Conservation (phyloP, 23 tunicate species). For the Halocynthia roretzi region DNA sequence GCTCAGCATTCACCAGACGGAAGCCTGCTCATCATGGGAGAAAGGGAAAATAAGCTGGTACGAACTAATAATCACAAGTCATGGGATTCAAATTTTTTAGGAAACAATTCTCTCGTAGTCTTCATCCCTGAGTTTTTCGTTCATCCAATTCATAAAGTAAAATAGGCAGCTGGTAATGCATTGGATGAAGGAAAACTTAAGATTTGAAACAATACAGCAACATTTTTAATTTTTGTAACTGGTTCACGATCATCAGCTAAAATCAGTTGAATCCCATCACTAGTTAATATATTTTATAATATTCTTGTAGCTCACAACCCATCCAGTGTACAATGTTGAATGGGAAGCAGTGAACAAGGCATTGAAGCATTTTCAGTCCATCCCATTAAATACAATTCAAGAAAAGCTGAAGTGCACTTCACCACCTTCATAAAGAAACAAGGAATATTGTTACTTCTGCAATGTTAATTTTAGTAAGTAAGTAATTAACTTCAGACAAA, state of each 20-base stretch:
- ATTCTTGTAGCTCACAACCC: slow-evolving; percentile 37
- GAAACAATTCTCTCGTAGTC: no score
- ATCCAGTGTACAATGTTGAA: slow-evolving; percentile 70
- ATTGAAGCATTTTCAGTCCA: no score
- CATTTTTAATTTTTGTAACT: neutral
- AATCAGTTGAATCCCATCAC: neutral
- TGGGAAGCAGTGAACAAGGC: slow-evolving; percentile 50
- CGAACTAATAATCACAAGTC: no score
- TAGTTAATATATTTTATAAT: neutral
- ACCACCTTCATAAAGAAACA: no score
- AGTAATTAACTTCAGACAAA: no score
- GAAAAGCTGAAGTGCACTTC: no score
- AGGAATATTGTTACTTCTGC: no score
- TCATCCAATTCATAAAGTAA: neutral
- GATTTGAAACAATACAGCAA: neutral
- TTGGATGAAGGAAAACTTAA: neutral
- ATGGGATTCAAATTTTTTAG: no score
- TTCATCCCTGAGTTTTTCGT: neutral
- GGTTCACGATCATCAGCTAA: neutral
- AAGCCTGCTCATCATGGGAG: slow-evolving; percentile 37
- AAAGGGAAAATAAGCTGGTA: slow-evolving; percentile 45
- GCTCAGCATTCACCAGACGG: slow-evolving; percentile 68
- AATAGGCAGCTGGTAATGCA: no score
- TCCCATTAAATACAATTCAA: no score
- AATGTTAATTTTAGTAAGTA: no score